Evolutionary conservation across 1,140 invertebrate genomes (phyloP).

Genomic region (Leptonema lineaticorne): DNA sequence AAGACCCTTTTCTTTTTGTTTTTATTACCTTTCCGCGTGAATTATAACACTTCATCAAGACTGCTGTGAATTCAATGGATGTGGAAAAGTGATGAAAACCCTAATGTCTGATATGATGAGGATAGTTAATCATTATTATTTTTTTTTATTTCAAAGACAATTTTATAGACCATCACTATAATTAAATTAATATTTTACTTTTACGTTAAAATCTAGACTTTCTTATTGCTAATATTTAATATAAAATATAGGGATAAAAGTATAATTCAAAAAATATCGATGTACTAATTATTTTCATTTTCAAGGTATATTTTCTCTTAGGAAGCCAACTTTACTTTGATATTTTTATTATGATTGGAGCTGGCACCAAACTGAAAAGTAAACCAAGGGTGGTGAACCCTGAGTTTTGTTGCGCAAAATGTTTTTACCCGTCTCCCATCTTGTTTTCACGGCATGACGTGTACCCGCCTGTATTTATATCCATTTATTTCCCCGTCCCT

Average conservation of each 20-base stretch:
- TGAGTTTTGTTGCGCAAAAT: background rate
- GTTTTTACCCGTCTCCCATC: background rate
- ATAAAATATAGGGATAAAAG: background rate
- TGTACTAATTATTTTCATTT: background rate
- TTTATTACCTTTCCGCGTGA: slow-evolving; percentile 26
- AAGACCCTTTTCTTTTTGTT: slow-evolving; percentile 18
- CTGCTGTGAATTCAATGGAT: background rate
- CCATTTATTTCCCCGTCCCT: slow-evolving; percentile 18
- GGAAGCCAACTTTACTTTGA: background rate
- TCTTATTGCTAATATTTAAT: no score
- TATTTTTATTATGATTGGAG: slow-evolving; percentile 21
- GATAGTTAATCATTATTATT: no score
- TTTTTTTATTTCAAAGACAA: background rate
- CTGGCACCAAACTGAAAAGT: background rate
- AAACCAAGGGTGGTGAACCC: background rate
- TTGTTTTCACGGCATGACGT: slow-evolving; percentile 18
- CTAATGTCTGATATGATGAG: slow-evolving; percentile 1
- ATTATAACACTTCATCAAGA: slow-evolving; percentile 21
- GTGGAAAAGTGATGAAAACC: slow-evolving; percentile 14
- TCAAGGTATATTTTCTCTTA: background rate
- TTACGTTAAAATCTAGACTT: no score
- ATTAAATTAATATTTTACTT: no score
- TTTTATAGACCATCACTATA: no score
- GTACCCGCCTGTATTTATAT: slow-evolving; percentile 25
- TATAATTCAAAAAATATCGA: background rate